Conservation (phyloP, 2,113 vertebrate species). For the Crotalus tigris region DNA sequence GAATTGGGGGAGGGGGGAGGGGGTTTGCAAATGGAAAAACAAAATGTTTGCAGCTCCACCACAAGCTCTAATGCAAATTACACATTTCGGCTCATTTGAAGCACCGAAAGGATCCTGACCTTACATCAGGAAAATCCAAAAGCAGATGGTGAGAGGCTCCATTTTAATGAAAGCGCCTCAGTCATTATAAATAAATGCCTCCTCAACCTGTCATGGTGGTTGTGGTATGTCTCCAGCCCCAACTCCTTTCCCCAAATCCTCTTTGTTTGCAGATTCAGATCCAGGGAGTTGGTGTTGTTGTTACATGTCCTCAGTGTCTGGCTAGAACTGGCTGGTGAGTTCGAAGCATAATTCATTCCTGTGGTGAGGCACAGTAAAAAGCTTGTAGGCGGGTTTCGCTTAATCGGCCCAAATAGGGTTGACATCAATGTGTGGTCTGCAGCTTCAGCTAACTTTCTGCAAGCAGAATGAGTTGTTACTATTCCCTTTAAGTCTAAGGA, state of each 20-base stretch:
- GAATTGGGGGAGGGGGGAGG: not conserved
- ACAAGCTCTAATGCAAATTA: conserved; percentile 57
- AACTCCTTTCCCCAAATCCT: not conserved
- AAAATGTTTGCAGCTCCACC: conserved; percentile 60
- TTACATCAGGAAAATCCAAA: conserved; percentile 44
- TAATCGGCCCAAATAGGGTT: conserved; percentile 1
- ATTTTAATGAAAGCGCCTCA: conserved; percentile 40
- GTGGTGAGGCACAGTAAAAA: not conserved
- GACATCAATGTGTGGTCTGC: not conserved
- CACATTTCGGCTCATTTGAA: conserved; percentile 35
- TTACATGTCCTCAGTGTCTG: not conserved
- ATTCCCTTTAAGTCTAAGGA: not conserved
- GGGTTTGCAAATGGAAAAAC: conserved; percentile 52
- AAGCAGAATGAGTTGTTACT: not conserved
- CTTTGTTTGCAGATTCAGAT: conserved; percentile 19
- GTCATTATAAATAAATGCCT: conserved; percentile 48
- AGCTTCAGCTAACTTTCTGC: not conserved
- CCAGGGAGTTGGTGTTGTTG: not conserved
- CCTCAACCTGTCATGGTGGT: conserved; percentile 40
- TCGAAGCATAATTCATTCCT: not conserved
- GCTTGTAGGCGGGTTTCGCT: not conserved
- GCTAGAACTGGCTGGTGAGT: not conserved
- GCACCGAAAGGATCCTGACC: conserved; percentile 45
- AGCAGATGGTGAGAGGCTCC: conserved; percentile 41
- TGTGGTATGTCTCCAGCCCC: not conserved